These are phyloP conservation scores for Megalopta genalis DNA, from an alignment of 1,140 invertebrate species.

Conservation along the genomic window DNA sequence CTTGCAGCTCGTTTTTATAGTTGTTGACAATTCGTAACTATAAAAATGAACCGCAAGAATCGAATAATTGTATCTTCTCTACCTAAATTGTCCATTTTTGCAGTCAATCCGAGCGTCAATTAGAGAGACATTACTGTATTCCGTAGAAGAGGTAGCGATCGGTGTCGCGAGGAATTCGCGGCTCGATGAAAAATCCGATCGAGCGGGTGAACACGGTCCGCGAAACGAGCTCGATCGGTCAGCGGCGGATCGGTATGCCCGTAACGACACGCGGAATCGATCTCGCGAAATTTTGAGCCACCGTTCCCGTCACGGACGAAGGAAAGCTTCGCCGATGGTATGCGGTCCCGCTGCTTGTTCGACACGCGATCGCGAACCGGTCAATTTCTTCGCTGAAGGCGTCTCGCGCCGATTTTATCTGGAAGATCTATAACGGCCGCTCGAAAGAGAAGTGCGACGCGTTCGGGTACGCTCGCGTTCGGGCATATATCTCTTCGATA, in stretches of 20 bases:
- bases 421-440: neutral
- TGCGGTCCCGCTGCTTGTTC: neutral
- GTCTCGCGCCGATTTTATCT: constrained; percentile 16
- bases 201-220: neutral
- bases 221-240: neutral
- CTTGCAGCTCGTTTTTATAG: too few relatives aligned
- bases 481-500: too few relatives aligned
- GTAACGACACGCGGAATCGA: neutral
- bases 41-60: too few relatives aligned
- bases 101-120: too few relatives aligned
- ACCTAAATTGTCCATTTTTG: too few relatives aligned
- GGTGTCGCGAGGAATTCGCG: neutral
- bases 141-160: too few relatives aligned
- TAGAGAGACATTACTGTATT: too few relatives aligned
- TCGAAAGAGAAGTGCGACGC: neutral
- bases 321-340: constrained; percentile 7
- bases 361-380: neutral
- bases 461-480: neutral
- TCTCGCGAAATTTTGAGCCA: constrained; percentile 21
- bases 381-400: constrained; percentile 20
- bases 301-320: too few relatives aligned
- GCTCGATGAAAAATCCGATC: neutral
- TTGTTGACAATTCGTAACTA: too few relatives aligned
- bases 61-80: too few relatives aligned
- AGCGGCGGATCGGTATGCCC: neutral